phyloP scores from a whole-genome alignment of 2,797 vertebrate genomes.

The Rhadinocentrus ornatus region DNA sequence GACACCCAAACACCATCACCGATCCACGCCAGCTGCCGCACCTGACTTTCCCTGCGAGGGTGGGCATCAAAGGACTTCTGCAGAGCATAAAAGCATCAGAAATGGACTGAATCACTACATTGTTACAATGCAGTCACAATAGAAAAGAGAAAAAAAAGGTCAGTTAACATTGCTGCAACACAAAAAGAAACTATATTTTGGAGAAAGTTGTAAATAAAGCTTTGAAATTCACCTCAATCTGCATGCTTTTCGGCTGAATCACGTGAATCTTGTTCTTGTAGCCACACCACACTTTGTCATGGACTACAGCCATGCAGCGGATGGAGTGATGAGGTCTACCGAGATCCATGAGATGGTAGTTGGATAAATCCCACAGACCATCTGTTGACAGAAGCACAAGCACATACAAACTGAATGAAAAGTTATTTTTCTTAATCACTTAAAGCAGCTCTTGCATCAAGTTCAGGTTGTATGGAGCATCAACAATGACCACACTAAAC shows the following conservation, averaged over 20 bases:
- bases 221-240: conserved; percentile 87
- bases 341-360: conserved; percentile 97
- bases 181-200: background rate
- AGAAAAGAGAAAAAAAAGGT: background rate
- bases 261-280: conserved; percentile 99
- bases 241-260: conserved; percentile 98
- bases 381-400: conserved; percentile 75
- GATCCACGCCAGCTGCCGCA: conserved; percentile 96
- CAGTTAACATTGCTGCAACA: background rate
- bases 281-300: conserved; percentile 97
- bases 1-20: conserved; percentile 98
- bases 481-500: background rate
- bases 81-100: background rate
- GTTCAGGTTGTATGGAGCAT: background rate
- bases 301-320: conserved; percentile 97
- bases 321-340: conserved; percentile 97
- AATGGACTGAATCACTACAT: background rate
- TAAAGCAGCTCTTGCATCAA: background rate
- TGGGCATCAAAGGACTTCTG: conserved; percentile 98
- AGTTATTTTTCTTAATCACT: background rate
- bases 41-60: conserved; percentile 95
- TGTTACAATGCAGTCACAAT: background rate
- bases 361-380: conserved; percentile 96
- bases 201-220: fast-evolving
- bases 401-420: background rate